A percentile compares a stretch with the other conserved stretches of the same genome.
Conservation (phyloP, 2,113 vertebrate genomes). For the Paramormyrops kingsleyae region DNA sequence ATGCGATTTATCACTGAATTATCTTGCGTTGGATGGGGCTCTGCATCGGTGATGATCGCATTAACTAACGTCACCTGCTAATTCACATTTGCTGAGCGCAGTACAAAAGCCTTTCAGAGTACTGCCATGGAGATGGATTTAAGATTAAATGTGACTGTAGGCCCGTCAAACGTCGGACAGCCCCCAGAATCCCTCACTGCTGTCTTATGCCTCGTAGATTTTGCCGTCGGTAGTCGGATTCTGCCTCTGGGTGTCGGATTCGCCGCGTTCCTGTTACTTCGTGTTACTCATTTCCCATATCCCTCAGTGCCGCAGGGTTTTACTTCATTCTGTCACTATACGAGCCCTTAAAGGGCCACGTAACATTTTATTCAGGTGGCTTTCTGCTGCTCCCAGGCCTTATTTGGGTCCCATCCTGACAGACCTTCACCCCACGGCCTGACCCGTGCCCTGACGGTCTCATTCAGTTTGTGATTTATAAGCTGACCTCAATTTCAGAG, state of each 20-base stretch:
- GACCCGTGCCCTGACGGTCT: not conserved
- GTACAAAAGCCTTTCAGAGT: not conserved
- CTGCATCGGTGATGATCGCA: not conserved
- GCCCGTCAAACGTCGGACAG: not conserved
- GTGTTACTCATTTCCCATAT: not conserved
- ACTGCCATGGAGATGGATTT: not conserved
- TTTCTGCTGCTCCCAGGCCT: not conserved
- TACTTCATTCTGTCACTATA: not conserved
- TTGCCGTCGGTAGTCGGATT: not conserved
- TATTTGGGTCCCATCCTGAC: slow-evolving; percentile 6
- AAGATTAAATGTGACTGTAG: not conserved
- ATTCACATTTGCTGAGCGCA: not conserved
- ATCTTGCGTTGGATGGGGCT: not conserved
- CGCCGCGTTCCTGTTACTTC: not conserved
- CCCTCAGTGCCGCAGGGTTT: not conserved
- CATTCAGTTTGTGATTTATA: slow-evolving; percentile 10
- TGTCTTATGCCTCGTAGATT: not conserved
- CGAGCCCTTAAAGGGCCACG: not conserved
- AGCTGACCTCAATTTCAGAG: not conserved
- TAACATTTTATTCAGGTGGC: not conserved
- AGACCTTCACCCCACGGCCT: not conserved
- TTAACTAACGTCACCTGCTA: not conserved
- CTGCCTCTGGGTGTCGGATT: not conserved
- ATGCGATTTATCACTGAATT: slow-evolving; percentile 8
- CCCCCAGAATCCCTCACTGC: not conserved